Conservation (phyloP, 2,113 vertebrate genomes). For the Brachyistius frenatus region DNA sequence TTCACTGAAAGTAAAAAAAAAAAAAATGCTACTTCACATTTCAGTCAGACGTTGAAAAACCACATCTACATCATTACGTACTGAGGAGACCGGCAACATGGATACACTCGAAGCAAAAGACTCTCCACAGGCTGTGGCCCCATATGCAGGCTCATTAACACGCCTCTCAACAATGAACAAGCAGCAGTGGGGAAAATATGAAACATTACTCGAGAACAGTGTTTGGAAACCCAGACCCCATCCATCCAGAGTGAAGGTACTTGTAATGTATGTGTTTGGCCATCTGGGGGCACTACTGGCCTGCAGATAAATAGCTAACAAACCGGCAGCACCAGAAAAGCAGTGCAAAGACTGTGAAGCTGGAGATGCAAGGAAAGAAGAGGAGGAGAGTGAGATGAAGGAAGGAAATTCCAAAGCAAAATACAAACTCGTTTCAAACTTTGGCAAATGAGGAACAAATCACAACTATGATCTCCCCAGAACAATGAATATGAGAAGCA, state of each 20-base stretch:
- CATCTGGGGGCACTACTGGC: constrained; percentile 81
- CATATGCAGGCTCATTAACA: constrained; percentile 8
- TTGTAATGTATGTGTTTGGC: constrained; percentile 72
- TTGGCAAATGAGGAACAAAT: constrained; percentile 35
- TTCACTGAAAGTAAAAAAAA: constrained; percentile 11
- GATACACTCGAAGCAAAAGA: background rate
- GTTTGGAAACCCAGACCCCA: constrained; percentile 19
- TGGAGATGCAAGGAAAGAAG: constrained; percentile 58
- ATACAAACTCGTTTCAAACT: constrained; percentile 59
- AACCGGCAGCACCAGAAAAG: constrained; percentile 48
- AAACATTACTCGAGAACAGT: constrained; percentile 46
- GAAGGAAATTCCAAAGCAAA: constrained; percentile 46
- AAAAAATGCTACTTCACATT: background rate
- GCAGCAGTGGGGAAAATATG: constrained; percentile 14
- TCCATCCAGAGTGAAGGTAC: constrained; percentile 7
- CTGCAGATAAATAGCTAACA: constrained; percentile 64
- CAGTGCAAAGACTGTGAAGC: constrained; percentile 55
- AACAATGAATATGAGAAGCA: constrained; percentile 24
- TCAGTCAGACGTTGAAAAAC: background rate
- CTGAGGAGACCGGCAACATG: background rate
- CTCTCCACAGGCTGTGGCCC: background rate
- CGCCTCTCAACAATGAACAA: constrained; percentile 15
- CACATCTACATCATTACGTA: background rate
- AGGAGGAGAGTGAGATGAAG: constrained; percentile 58
- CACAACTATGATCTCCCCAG: constrained; percentile 10